These are phyloP conservation scores for Hemichromis elongatus DNA, from an alignment of 2,113 vertebrate species.

Conservation along the genomic window DNA sequence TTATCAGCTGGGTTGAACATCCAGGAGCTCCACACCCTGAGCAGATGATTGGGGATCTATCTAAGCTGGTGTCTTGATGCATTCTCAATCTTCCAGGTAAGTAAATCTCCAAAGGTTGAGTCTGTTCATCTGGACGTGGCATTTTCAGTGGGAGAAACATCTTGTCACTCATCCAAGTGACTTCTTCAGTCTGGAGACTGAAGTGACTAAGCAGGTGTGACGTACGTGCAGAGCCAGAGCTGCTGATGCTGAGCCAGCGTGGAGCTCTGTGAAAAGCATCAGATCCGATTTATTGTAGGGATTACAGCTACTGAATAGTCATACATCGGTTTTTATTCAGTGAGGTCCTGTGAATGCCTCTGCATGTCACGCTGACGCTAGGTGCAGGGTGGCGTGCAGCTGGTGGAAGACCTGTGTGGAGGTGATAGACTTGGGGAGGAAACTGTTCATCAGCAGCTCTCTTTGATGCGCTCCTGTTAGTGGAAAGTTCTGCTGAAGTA, in stretches of 20 bases:
- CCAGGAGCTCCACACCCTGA: background rate
- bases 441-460: background rate
- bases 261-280: background rate
- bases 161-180: too few relatives aligned
- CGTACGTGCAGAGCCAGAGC: background rate
- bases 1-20: background rate
- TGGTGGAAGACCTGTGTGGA: background rate
- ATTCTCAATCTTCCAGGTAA: too few relatives aligned
- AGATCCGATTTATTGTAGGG: background rate
- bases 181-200: too few relatives aligned
- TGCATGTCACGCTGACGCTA: fast-evolving
- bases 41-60: background rate
- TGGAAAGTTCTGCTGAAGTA: background rate
- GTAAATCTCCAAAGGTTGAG: too few relatives aligned
- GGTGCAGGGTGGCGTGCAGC: background rate
- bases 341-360: background rate
- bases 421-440: background rate
- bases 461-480: background rate
- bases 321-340: background rate
- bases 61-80: too few relatives aligned
- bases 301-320: background rate
- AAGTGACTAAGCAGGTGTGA: fast-evolving
- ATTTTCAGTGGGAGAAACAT: too few relatives aligned
- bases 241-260: background rate
- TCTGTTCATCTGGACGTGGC: too few relatives aligned